phyloP scores from a whole-genome alignment of 2,113 vertebrate genomes.

The Notiomystis cincta region DNA sequence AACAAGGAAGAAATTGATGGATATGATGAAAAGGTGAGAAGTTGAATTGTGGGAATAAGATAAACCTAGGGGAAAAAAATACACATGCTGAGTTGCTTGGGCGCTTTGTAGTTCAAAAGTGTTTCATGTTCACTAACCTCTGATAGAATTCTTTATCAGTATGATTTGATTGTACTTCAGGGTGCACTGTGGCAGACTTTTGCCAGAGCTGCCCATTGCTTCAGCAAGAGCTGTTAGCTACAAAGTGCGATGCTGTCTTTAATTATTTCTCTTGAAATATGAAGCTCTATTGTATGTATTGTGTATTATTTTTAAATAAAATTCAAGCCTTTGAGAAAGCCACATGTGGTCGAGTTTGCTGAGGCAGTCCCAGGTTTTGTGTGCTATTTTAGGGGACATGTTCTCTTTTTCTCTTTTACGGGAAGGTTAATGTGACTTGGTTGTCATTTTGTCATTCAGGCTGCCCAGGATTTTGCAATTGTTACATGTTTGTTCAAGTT shows the following conservation, averaged over 20 bases:
- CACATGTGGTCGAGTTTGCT: background rate
- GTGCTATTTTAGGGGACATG: background rate
- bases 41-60: constrained; percentile 22
- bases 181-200: constrained; percentile 33
- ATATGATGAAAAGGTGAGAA: constrained; percentile 45
- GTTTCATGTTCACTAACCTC: constrained; percentile 45
- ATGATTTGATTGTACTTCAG: constrained; percentile 41
- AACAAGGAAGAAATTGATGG: constrained; percentile 26
- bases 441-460: background rate
- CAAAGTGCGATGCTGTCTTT: background rate
- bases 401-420: background rate
- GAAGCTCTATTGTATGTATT: background rate
- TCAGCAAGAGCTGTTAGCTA: background rate
- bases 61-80: background rate
- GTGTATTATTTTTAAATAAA: constrained; percentile 6
- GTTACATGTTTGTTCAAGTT: background rate
- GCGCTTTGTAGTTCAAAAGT: constrained; percentile 43
- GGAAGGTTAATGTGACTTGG: background rate
- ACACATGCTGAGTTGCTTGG: constrained; percentile 33
- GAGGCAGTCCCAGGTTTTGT: background rate
- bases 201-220: constrained; percentile 35
- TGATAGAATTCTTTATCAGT: constrained; percentile 52
- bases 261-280: constrained; percentile 52
- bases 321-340: background rate
- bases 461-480: background rate